Evolutionary conservation across 2,113 vertebrate species (phyloP).

Genomic region (Thalassarche chlororhynchos): DNA sequence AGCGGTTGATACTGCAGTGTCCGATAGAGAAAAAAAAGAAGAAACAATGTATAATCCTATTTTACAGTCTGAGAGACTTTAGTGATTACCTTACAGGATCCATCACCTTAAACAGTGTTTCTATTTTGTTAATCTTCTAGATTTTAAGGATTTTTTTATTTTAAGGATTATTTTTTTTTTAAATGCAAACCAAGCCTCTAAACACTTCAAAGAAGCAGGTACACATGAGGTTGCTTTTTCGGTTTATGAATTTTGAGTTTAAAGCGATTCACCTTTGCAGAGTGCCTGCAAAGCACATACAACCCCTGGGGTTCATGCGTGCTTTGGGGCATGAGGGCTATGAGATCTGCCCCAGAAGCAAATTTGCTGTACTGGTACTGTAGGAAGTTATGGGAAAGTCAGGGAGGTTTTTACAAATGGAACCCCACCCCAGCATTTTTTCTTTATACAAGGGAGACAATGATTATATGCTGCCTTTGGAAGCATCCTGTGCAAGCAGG

Average conservation of each 20-base stretch:
- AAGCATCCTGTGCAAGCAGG: not conserved
- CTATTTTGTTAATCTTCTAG: conserved; percentile 12
- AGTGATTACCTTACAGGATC: conserved; percentile 32
- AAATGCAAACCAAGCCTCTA: not conserved
- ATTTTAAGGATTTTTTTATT: not conserved
- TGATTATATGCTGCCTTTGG: not conserved
- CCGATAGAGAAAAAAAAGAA: not conserved
- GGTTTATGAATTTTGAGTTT: conserved; percentile 8
- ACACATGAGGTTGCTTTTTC: not conserved
- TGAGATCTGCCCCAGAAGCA: not conserved
- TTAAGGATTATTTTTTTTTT: not conserved
- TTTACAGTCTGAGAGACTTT: conserved; percentile 1
- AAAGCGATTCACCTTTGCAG: not conserved
- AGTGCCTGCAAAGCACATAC: not conserved
- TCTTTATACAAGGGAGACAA: not conserved
- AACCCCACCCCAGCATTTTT: not conserved
- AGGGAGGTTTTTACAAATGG: conserved; percentile 14
- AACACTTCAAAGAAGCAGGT: not conserved
- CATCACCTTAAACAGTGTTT: conserved; percentile 46
- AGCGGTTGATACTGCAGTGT: conserved; percentile 7
- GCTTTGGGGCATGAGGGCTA: not conserved
- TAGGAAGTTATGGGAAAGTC: conserved; percentile 41
- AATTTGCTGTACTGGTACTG: not conserved
- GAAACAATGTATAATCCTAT: not conserved
- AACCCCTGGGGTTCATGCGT: rapidly evolving